Evolutionary conservation across 1,140 invertebrate species (phyloP).

Genomic region (Thaumatotibia leucotreta): DNA sequence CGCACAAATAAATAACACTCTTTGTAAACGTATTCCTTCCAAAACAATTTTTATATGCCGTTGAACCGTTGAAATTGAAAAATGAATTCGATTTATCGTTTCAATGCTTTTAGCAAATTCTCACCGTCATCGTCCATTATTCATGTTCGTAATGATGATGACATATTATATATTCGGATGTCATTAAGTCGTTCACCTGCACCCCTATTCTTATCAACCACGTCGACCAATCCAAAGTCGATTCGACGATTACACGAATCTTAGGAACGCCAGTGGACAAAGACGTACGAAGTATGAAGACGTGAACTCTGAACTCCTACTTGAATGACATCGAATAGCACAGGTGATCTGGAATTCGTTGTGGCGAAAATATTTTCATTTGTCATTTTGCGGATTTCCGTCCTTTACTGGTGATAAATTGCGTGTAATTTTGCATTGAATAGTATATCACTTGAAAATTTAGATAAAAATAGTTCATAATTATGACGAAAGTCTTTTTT

Average conservation of each 20-base stretch:
- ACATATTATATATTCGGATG: conserved; percentile 33
- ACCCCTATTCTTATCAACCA: conserved; percentile 15
- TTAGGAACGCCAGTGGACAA: background rate
- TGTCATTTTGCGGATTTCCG: conserved; percentile 19
- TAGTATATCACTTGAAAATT: too few species aligned
- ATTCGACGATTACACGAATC: background rate
- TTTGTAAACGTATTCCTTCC: background rate
- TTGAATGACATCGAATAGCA: background rate
- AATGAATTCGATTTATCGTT: conserved; percentile 10
- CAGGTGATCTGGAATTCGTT: conserved; percentile 28
- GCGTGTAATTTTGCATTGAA: background rate
- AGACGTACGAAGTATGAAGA: background rate
- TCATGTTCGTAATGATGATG: conserved; percentile 49
- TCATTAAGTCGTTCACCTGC: conserved; percentile 47
- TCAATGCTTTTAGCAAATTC: conserved; percentile 14
- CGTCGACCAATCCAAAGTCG: background rate
- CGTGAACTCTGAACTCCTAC: background rate
- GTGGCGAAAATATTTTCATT: conserved; percentile 37
- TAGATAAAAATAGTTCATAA: background rate
- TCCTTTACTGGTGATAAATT: conserved; percentile 9
- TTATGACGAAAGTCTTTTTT: too few species aligned
- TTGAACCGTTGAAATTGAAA: background rate
- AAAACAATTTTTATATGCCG: conserved; percentile 13
- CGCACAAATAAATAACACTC: background rate
- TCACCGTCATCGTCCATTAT: conserved; percentile 44